These are phyloP conservation scores for Tylochromis polylepis DNA, from an alignment of 2,113 vertebrate genomes.

Conservation along the genomic window DNA sequence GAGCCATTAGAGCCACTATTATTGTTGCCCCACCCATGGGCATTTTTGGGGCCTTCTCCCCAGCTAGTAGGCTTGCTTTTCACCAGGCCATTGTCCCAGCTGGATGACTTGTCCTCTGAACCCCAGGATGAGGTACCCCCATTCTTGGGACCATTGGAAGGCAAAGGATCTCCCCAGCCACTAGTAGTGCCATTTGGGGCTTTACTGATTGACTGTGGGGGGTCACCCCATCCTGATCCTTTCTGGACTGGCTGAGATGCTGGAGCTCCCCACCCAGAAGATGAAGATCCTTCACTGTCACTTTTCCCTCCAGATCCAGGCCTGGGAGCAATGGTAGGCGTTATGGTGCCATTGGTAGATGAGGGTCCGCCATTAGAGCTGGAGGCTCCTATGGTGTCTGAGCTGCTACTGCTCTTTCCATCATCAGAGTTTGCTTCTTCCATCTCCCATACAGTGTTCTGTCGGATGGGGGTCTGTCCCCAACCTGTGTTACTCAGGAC, in stretches of 20 bases:
- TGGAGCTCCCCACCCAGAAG: conserved; percentile 85
- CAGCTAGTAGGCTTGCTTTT: conserved; percentile 86
- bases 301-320: conserved; percentile 86
- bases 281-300: conserved; percentile 84
- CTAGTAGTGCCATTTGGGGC: conserved; percentile 76
- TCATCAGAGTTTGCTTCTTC: conserved; percentile 83
- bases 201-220: conserved; percentile 78
- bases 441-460: conserved; percentile 98
- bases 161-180: conserved; percentile 84
- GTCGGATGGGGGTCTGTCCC: conserved; percentile 96
- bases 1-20: conserved; percentile 71
- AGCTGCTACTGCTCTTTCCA: conserved; percentile 82
- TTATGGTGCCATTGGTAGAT: conserved; percentile 49
- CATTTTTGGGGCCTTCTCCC: conserved; percentile 85
- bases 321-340: conserved; percentile 60
- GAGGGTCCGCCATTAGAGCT: conserved; percentile 48
- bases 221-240: conserved; percentile 79
- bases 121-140: conserved; percentile 82
- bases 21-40: conserved; percentile 83
- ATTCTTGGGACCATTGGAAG: conserved; percentile 81
- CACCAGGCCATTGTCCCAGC: conserved; percentile 82
- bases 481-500: conserved; percentile 95
- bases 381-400: conserved; percentile 82
- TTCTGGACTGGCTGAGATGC: conserved; percentile 73
- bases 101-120: conserved; percentile 87